Base-by-base conservation (phyloP, 2,797 vertebrate species). In the Myotis myotis region DNA sequence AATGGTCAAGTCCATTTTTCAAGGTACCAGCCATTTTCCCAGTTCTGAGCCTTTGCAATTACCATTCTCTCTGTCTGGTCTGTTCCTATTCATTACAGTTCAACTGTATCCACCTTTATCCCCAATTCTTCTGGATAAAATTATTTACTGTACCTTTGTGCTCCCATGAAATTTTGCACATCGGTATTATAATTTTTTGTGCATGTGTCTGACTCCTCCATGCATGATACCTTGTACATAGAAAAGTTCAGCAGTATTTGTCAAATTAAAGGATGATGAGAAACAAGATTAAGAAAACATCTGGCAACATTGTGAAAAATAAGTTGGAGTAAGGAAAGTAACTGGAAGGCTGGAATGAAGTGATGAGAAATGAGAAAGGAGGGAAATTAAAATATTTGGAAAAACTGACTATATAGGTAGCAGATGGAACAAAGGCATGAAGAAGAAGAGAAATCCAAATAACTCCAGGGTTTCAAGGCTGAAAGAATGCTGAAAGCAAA, bases 211-310 rank as follows among this genome's bases (percentile, higher is more conserved):
- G 41, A 85, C 12, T 75, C 28, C 51, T 76, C 20, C 38, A 55
- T 57, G 3, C 9, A 11, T 66, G 17, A 55, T 25, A 17, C 87
- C 70, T 38, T 76, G 13, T 74, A 80, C 25, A 25, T 33, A 68
- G 51, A 8, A 70, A 96, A 89, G 30, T 66, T 89, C 28, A 72
- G 51, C 28, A 66, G 16, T 57, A 44, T 94, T 71, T 91, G 41
- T 71, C 62, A 72, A 81, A 84, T 53, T 38, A 76, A 94, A 95
- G 10, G 19, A 94, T 38, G n/a, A 93, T 38, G 19, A 70, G 47
- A 90, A 38, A 30, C 28, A 38, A 30, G 6, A 44, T 30, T 87
- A 33, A 60, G 44, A 60, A 68, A 78, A 89, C 47, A 13, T 87
- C 87, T 64, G 30, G 38, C 74, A 91, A 68, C 41, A 41, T 55